Base-by-base conservation (phyloP, 2,888 invertebrate species). In the Formica aserva region DNA sequence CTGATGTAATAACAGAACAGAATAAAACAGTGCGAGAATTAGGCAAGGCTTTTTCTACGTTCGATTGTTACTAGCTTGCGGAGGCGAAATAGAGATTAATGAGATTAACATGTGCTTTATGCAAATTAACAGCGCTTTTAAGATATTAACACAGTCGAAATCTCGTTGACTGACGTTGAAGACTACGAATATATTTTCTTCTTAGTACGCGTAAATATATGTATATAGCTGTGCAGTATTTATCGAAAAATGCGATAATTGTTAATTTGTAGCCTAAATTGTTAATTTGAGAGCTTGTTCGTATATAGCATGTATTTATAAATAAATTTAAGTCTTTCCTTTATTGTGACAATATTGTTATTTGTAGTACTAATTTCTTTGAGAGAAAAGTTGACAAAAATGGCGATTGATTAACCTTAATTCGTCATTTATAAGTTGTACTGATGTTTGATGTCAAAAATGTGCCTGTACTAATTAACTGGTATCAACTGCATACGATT, bases 71-170 rank as follows among this genome's bases (percentile, higher is more conserved):
- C 15, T 78, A 35, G 22, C 41, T 78, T 69, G 22, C 45, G 41
- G 3, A 69, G 38, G 29, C 18, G 55, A 29, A 57, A 29, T 41
- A 32, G 32, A 32, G 6, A 32, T 32, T 32, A 32, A 32, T 22
- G 69, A 69, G 38, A 69, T 69, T 80, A 80, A 80, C 69, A 80
- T 1, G 26, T 71, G 60, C 71, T 80, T 80, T 32, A 60, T 22
- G 32, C 13, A 80, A 45, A 80, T 80, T 80, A 80, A 80, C 78
- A 45, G 45, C 71, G 55, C 77, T 76, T 67, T 60, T 45, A 45
- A 60, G 13, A 67, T 78, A 78, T 78, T 78, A 78, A 78, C 78
- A 67, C 11, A 57, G 15, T 67, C 57, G 29, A 57, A 32, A 13
- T 32, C 22, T 41, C 15, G 13, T 15, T 67, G 41, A 66, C 22